Base-by-base conservation (phyloP, 2,888 invertebrate genomes). In the Athrips mouffetella region DNA sequence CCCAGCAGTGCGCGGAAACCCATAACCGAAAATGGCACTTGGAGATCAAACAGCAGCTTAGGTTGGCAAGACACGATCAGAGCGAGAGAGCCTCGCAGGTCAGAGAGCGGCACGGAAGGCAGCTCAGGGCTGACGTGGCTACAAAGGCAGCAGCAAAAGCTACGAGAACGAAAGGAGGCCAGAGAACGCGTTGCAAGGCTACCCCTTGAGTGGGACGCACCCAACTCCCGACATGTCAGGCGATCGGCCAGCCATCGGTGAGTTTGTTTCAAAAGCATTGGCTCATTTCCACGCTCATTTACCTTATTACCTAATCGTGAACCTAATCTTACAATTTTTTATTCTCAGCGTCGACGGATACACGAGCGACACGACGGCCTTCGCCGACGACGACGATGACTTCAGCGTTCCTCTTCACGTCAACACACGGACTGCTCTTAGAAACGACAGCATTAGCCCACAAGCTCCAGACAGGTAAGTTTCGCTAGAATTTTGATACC, bases 81-180 rank as follows among this genome's bases (percentile, higher is more conserved):
- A 6, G 68, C 70, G 7, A 62, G 83, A 37, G 87, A 87, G 54
- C 77, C 84, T 0, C 70, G 85, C 6, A 71, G 85, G n/a, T 83
- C 85, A 2, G 86, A 85, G 58, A 80, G 82, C 45, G 72, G 71
- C 30, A 65, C 70, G 8, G 86, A 82, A 52, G 79, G 77, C 31
- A 79, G 79, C 55, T 82, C 88, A n/a, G 90, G 90, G 18, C 82
- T 93, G 56, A 93, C 95, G 48, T 96, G 95, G 95, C 89, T 96
- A 53, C 94, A 95, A 76, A 90, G 93, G 57, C 95, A 96, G 70
- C 95, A 96, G 70, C 91, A 94, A 73, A 95, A 95, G 73, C 89
- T 96, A 39, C 91, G 94, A 42, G 94, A 94, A 62, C 90, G 93
- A 60, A 90, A 92, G 63, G 94, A 94, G 72, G 92, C 93, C 52